These are phyloP conservation scores for Lithophane ornitopus DNA, from an alignment of 2,888 invertebrate species.

Conservation along the genomic window DNA sequence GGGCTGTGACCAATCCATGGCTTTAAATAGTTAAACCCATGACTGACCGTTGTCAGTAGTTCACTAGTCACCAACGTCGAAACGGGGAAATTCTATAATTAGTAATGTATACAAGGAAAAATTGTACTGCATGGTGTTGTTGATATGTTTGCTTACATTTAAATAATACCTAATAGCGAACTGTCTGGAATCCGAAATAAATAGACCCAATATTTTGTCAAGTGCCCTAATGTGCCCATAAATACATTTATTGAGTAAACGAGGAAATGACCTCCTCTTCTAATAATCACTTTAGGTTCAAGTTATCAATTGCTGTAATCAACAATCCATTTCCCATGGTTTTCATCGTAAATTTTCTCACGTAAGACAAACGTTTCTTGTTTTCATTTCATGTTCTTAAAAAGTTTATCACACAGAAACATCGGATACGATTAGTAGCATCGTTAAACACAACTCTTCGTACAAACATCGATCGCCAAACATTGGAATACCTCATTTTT, in stretches of 20 bases:
- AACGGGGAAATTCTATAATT: slow-evolving; percentile 49
- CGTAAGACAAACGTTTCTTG: neutral
- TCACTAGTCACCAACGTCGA: neutral
- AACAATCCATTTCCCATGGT: slow-evolving; percentile 24
- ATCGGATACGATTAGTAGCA: slow-evolving; percentile 44
- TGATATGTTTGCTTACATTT: slow-evolving; percentile 5
- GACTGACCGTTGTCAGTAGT: slow-evolving; percentile 11
- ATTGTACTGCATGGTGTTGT: too few relatives aligned
- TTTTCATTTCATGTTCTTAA: slow-evolving; percentile 21
- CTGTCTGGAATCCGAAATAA: neutral
- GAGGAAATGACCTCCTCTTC: neutral
- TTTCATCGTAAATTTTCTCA: slow-evolving; percentile 1
- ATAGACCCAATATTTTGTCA: neutral
- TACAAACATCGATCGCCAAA: slow-evolving; percentile 49
- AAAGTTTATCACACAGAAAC: slow-evolving; percentile 37
- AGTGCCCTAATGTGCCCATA: neutral
- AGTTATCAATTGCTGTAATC: neutral
- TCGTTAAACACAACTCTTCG: slow-evolving; percentile 24
- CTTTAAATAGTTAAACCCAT: slow-evolving; percentile 30
- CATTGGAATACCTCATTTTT: slow-evolving; percentile 45
- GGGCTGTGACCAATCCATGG: slow-evolving; percentile 49
- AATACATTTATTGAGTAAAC: neutral
- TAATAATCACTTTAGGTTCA: neutral
- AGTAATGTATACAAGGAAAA: slow-evolving; percentile 54
- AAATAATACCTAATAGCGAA: neutral